Evolutionary conservation across 2,113 vertebrate genomes (phyloP), one percentile per base, ranked within the genome.

Genomic region (Mellivora capensis): DNA sequence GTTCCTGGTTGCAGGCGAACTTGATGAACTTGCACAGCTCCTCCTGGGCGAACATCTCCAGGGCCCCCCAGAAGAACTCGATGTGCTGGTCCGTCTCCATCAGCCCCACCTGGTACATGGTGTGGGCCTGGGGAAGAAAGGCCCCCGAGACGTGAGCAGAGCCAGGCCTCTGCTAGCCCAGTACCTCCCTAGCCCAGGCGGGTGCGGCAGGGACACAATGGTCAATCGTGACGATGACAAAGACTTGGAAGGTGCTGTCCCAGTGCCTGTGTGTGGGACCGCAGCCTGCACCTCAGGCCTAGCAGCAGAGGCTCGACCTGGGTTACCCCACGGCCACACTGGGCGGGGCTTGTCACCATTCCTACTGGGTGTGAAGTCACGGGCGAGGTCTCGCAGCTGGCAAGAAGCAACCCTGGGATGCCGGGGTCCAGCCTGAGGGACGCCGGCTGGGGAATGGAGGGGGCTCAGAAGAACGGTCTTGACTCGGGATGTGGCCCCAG

Each of bases 1-100:
- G 99, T 76, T 99, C 99, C 98, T 99, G 99, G 98, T 99, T 99
- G 97, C 99, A 99, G 96, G 99, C 99, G 0, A 99, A 99, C 98
- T 99, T 99, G 87, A 99, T 99, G 98, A 99, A 99, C 98, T 99
- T 99, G 99, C 99, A 99, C 92, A 99, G 99, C 98, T 99, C 99
- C 99, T 99, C 99, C 98, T 99, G 99, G 0, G 99, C 99, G 98
- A 99, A 99, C 98, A 99, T 99, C 98, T 99, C 99, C 96, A 99
- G 94, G 0, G 99, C 99, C 0, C 99, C 99, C 99, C 99, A 99
- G 99, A 99, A 99, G 96, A 99, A 99, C 98, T 99, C 99, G 0
- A 99, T 99, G 98, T 99, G 99, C 98, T 99, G 99, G 96, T 99
- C 99, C 0, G 99, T 99, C 97, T 99, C 99, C 99, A 99, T 99